Evolutionary conservation across 23 tunicate species (phyloP), one percentile per base, ranked within the genome.

Genomic region (Ciona savignyi): DNA sequence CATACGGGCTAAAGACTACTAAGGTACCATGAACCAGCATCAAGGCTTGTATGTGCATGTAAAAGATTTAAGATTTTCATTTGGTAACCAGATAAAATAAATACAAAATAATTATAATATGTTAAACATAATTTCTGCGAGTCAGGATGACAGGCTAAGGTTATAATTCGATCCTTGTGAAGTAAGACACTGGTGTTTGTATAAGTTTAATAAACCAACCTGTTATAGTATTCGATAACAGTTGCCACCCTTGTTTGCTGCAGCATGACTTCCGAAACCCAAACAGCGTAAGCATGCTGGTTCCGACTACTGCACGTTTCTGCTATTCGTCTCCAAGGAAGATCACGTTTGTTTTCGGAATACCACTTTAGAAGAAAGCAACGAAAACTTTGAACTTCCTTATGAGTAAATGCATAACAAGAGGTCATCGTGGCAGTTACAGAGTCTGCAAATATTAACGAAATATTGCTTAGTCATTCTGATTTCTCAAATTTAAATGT

Each of bases 211-310:
- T 11, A 49, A 49, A 20, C 61, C 20, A 49, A 87, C 96, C 83
- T 88, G 1, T 82, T 82, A 35, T 88, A 88, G 63, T 88, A 88
- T 20, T 88, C 80, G 34, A 78, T 68, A 11, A 88, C 96, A 64
- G 87, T 82, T 3, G 82, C 74, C 25, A 88, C 96, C 51, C 84
- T 66, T 1, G 96, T 88, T 34, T 88, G 96, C 65, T 88, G 96
- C 21, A 88, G 80, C 96, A 88, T 88, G 1, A 88, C 76, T 65
- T 88, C 96, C 2, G 96, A 88, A 25, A 88, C 96, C 96, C 96
- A 88, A 2, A 88, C 96, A 1, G 87, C 78, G 71, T 88, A 88
- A 15, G 96, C 96, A 80, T 86, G 81, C 28, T 80, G 80, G 32
- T 64, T n/a, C 21, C 32, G 27, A 28, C n/a, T 71, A 68, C 9